phyloP scores from a whole-genome alignment of 2,113 vertebrate genomes.

The Carassius auratus region DNA sequence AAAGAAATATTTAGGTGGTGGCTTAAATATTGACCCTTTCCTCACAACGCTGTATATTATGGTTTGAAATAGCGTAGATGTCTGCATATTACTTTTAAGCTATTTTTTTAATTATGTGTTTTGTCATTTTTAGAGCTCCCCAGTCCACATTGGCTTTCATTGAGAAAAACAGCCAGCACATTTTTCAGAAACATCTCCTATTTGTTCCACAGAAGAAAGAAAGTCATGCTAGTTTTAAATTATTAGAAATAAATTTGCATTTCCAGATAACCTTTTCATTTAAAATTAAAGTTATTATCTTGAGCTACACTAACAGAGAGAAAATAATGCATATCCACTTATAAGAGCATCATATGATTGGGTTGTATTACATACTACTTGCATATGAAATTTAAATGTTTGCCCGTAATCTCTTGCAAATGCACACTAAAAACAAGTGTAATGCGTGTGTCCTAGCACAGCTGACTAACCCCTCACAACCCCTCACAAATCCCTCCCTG shows the following conservation, averaged over 20 bases:
- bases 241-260: background rate
- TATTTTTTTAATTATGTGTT: background rate
- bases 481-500: conserved; percentile 73
- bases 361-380: background rate
- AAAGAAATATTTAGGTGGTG: background rate
- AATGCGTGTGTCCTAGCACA: conserved; percentile 37
- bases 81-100: background rate
- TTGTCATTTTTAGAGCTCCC: background rate
- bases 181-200: background rate
- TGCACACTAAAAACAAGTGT: conserved; percentile 47
- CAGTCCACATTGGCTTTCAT: background rate
- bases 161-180: background rate
- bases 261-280: background rate
- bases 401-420: background rate
- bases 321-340: background rate
- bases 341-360: background rate
- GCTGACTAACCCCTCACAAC: conserved; percentile 47
- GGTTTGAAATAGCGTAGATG: background rate
- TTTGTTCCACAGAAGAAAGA: background rate
- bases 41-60: background rate
- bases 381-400: background rate
- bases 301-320: background rate
- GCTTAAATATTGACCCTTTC: background rate
- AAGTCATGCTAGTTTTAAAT: background rate
- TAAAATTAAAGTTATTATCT: background rate